A percentile compares a stretch with the other conserved stretches of the same genome.
phyloP scores from a whole-genome alignment of 1,140 invertebrate species.

The Ericerus pela region DNA sequence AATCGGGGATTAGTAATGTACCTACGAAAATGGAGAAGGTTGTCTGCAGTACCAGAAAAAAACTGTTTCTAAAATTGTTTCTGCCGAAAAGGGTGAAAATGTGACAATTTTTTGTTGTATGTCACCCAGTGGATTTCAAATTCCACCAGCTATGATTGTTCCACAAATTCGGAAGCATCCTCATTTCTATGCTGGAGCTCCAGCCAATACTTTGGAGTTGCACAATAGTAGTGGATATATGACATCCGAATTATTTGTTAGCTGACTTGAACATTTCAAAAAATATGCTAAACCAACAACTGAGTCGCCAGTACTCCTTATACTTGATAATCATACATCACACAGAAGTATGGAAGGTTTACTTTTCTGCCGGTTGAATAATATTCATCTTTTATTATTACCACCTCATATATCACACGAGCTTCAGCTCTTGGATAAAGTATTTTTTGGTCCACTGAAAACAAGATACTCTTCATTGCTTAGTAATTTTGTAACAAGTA shows the following conservation, averaged over 20 bases:
- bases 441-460: conserved; percentile 19
- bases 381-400: conserved; percentile 23
- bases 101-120: conserved; percentile 23
- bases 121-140: conserved; percentile 27
- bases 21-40: not conserved
- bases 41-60: conserved; percentile 24
- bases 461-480: conserved; percentile 15
- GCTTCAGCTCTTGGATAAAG: conserved; percentile 31
- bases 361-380: conserved; percentile 19
- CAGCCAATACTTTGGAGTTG: conserved; percentile 25
- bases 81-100: conserved; percentile 24
- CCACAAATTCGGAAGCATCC: conserved; percentile 29
- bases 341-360: conserved; percentile 20
- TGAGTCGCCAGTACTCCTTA: not conserved
- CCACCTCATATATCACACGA: conserved; percentile 27
- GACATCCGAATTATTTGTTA: conserved; percentile 27
- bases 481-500: conserved; percentile 14
- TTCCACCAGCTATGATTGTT: conserved; percentile 31
- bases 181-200: conserved; percentile 33
- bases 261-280: conserved; percentile 16
- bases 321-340: conserved; percentile 18
- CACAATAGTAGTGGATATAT: conserved; percentile 34
- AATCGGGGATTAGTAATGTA: conserved; percentile 9
- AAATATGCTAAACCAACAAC: conserved; percentile 4
- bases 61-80: conserved; percentile 23